Base-by-base conservation (phyloP, 1,140 invertebrate species). In the Mactra quadrangularis region DNA sequence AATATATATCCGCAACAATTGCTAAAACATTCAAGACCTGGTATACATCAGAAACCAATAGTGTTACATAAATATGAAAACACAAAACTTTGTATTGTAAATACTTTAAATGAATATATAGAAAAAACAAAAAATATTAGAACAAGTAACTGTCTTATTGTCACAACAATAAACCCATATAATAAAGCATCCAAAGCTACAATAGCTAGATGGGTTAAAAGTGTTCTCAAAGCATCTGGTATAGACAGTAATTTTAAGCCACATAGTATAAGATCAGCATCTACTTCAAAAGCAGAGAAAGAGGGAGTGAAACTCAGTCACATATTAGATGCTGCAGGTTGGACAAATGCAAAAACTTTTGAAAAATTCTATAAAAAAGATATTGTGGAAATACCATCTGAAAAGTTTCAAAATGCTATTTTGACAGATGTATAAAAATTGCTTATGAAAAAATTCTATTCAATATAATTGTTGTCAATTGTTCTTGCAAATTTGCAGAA, bases 291-390 rank as follows among this genome's bases (percentile, higher is more conserved):
- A 29, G 68, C 68, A 6, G 22, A 27, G 11, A 19, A 25, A 4
- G 4, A 11, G 4, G 47, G 50, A 27, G 68, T 71, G 4, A n/a
- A n/a, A 27, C 27, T 71, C 19, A 6, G 11, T 9, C 22, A 45
- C 11, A 71, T 71, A 27, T 15, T 71, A n/a, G 52, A 71, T 4
- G 22, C 68, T 15, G 68, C 68, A 29, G 41, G 47, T 4, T 52
- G 45, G 68, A 71, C 13, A 45, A 71, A 71, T 35, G 9, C 68
- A 52, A 25, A 50, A 45, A 71, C 68, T 6, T 71, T 71, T 71
- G 45, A 25, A 53, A 71, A 50, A 47, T 71, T 66, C n/a, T n/a
- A n/a, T n/a, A n/a, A n/a, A n/a, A 50, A 11, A 50, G 47, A 50
- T 50, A 50, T 50, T 50, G 47, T 50, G 11, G 11, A 50, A 50